A percentile compares a stretch with the other conserved stretches of the same genome.
Evolutionary conservation across 2,888 invertebrate species (phyloP).

Genomic region (Balanococcus diminutus): DNA sequence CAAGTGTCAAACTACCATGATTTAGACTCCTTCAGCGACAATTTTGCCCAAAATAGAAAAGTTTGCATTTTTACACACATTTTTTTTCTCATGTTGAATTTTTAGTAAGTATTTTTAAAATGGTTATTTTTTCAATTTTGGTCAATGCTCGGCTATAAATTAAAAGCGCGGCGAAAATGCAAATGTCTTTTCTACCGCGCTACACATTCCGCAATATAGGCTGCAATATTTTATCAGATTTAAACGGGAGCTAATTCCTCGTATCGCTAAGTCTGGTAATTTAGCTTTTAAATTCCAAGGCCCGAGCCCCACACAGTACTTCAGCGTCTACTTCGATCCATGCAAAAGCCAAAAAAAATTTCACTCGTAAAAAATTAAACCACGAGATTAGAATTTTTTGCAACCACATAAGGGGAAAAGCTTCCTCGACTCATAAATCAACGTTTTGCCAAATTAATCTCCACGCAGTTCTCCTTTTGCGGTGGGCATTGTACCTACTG

Average conservation of each 20-base stretch:
- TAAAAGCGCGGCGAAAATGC: neutral
- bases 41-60: no score
- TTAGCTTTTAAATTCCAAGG: neutral
- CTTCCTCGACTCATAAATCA: neutral
- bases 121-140: no score
- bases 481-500: neutral
- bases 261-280: neutral
- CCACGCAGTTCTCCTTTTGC: neutral
- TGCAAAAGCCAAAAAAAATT: neutral
- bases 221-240: neutral
- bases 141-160: neutral
- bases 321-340: neutral
- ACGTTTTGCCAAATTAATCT: neutral
- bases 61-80: no score
- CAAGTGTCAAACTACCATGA: no score
- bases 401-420: neutral
- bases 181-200: neutral
- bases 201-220: neutral
- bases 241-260: slow-evolving; percentile 3
- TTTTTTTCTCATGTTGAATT: no score
- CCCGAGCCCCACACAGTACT: no score
- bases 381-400: neutral
- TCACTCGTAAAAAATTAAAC: slow-evolving; percentile 5
- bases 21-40: no score
- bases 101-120: no score